phyloP scores from a whole-genome alignment of 2,797 vertebrate genomes.

The Jordanella pulchra region DNA sequence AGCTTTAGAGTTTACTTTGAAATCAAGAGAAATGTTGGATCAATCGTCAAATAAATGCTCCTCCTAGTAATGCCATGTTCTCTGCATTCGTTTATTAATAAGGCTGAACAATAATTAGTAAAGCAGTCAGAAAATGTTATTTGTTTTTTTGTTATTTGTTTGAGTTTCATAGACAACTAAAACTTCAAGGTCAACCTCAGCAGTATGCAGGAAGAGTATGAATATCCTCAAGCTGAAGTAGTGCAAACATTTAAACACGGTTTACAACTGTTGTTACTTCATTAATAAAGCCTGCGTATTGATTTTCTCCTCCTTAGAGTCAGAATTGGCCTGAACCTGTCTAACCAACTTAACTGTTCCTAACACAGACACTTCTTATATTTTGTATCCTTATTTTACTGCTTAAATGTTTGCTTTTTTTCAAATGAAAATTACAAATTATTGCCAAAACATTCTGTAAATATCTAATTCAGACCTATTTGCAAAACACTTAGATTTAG shows the following conservation, averaged over 20 bases:
- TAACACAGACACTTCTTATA: no score
- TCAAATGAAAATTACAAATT: background rate
- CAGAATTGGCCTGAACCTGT: background rate
- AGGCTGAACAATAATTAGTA: background rate
- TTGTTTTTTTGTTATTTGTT: no score
- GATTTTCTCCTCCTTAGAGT: background rate
- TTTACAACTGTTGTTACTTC: background rate
- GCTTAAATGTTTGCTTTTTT: background rate
- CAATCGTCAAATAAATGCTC: background rate
- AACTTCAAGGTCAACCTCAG: background rate
- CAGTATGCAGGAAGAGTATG: background rate
- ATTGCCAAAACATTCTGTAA: no score
- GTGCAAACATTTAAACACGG: background rate
- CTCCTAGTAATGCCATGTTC: no score
- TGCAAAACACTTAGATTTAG: no score
- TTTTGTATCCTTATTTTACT: background rate
- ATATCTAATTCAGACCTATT: no score
- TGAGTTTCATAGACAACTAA: background rate
- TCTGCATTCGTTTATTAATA: no score
- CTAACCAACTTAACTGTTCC: background rate
- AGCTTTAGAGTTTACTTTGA: background rate
- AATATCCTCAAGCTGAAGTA: background rate
- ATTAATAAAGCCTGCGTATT: conserved; percentile 2
- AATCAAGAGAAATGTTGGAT: background rate
- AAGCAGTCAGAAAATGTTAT: background rate